Evolutionary conservation across 2,797 vertebrate genomes (phyloP).

Genomic region (Lepilemur ruficaudatus): DNA sequence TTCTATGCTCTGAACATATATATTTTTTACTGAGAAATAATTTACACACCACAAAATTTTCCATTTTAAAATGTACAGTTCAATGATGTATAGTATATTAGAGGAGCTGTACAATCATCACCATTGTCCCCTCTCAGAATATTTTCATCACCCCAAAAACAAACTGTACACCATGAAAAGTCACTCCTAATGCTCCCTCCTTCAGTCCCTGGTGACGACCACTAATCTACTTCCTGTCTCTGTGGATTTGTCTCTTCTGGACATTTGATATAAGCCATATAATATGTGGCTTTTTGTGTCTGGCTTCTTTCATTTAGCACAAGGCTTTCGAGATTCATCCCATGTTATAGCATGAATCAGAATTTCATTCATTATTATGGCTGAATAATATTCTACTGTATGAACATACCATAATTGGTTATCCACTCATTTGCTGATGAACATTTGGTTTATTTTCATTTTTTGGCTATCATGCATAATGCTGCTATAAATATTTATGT

Average conservation of each 20-base stretch:
- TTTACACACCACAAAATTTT: not conserved
- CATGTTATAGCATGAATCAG: not conserved
- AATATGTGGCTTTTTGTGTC: not conserved
- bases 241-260: not conserved
- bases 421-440: not conserved
- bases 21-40: not conserved
- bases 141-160: not conserved
- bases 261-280: not conserved
- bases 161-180: not conserved
- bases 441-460: not conserved
- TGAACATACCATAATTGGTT: not conserved
- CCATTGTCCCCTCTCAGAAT: not conserved
- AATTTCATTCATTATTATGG: not conserved
- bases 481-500: not conserved
- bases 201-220: not conserved
- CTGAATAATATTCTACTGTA: not conserved
- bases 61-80: not conserved
- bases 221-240: not conserved
- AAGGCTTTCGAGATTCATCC: not conserved
- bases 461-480: not conserved
- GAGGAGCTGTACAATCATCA: not conserved
- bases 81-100: not conserved
- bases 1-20: not conserved
- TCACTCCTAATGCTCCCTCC: not conserved
- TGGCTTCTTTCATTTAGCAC: not conserved